These are phyloP conservation scores for Eleutherodactylus coqui DNA, from an alignment of 2,797 vertebrate species.

Conservation along the genomic window DNA sequence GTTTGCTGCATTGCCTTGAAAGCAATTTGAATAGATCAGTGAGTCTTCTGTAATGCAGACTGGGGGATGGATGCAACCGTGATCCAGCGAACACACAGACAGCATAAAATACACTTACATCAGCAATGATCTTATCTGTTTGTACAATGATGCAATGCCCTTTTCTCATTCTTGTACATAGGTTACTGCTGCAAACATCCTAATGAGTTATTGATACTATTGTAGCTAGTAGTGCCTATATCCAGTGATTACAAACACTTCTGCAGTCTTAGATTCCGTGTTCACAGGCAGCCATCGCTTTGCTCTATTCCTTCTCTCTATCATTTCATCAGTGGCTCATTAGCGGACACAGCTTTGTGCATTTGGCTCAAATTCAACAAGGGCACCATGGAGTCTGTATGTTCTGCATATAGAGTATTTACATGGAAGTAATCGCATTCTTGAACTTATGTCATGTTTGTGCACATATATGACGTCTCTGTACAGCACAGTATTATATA, in stretches of 20 bases:
- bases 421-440: not conserved
- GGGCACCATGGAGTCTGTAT: not conserved
- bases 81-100: conserved; percentile 17
- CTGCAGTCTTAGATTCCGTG: conserved; percentile 25
- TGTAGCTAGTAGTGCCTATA: conserved; percentile 24
- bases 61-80: conserved; percentile 4
- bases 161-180: conserved; percentile 34
- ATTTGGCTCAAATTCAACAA: not conserved
- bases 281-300: conserved; percentile 2
- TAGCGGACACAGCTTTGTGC: not conserved
- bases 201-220: conserved; percentile 53
- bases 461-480: not conserved
- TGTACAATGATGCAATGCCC: conserved; percentile 39
- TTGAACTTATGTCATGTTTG: not conserved
- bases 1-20: conserved; percentile 38
- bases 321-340: not conserved
- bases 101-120: conserved; percentile 33
- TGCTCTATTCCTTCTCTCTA: not conserved
- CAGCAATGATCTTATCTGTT: conserved; percentile 53
- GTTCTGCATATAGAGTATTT: not conserved
- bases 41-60: conserved; percentile 25
- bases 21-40: conserved; percentile 44
- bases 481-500: not conserved
- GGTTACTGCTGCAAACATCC: conserved; percentile 2
- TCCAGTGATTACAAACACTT: not conserved